Evolutionary conservation across 2,797 vertebrate species (phyloP).

Genomic region (Diceros bicornis): DNA sequence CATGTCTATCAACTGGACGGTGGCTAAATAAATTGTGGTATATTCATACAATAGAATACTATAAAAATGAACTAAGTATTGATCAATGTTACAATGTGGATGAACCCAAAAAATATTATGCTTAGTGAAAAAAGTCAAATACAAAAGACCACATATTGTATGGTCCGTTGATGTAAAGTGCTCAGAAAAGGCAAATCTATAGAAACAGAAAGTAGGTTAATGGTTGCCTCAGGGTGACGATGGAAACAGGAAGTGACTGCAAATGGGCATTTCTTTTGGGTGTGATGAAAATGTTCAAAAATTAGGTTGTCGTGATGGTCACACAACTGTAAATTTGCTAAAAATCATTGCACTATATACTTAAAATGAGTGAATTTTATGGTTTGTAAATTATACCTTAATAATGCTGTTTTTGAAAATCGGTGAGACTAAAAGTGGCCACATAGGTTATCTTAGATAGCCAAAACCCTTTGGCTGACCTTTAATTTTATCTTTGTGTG

Average conservation of each 20-base stretch:
- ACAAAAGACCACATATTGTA: neutral
- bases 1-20: neutral
- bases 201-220: slow-evolving; percentile 20
- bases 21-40: slow-evolving; percentile 20
- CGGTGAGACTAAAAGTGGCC: neutral
- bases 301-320: neutral
- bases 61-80: slow-evolving; percentile 47
- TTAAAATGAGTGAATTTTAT: neutral
- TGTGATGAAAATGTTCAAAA: neutral
- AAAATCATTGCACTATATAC: neutral
- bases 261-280: neutral
- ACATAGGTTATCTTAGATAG: neutral
- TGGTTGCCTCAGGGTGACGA: neutral
- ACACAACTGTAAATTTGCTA: neutral
- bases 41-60: neutral
- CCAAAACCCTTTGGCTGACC: neutral
- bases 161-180: neutral
- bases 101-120: neutral
- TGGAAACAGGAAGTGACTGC: neutral
- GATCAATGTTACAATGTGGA: neutral
- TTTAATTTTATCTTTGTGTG: slow-evolving; percentile 10
- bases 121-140: neutral
- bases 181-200: neutral
- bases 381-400: neutral
- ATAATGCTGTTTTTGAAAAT: neutral